Evolutionary conservation across 2,113 vertebrate genomes (phyloP).

Genomic region (Catharus minimus): DNA sequence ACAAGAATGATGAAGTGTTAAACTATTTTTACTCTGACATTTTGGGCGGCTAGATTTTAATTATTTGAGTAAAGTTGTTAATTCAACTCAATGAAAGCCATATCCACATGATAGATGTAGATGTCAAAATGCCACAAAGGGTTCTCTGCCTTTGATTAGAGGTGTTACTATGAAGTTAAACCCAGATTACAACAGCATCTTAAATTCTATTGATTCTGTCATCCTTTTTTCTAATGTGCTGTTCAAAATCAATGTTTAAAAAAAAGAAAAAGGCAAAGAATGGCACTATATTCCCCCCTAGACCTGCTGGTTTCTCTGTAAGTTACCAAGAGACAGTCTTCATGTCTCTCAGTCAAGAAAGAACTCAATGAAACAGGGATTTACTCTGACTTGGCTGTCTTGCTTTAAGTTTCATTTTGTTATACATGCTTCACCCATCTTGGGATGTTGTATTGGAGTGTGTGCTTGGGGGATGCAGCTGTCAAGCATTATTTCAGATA

Average conservation of each 20-base stretch:
- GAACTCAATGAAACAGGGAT: conserved; percentile 36
- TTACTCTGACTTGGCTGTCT: conserved; percentile 38
- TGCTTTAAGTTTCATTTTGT: conserved; percentile 59
- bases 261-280: background rate
- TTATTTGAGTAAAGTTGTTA: conserved; percentile 64
- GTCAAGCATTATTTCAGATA: conserved; percentile 58
- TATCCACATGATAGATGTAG: conserved; percentile 53
- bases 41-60: conserved; percentile 57
- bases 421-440: conserved; percentile 35
- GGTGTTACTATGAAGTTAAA: conserved; percentile 59
- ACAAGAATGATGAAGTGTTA: conserved; percentile 57
- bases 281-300: background rate
- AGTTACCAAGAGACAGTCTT: conserved; percentile 25
- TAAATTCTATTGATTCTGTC: conserved; percentile 70
- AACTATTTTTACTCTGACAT: conserved; percentile 44
- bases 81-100: conserved; percentile 52
- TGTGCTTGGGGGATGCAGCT: conserved; percentile 55
- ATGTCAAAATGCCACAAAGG: conserved; percentile 58
- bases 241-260: conserved; percentile 47
- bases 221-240: conserved; percentile 50
- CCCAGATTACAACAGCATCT: conserved; percentile 67
- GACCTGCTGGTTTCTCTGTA: conserved; percentile 30
- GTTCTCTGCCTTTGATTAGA: conserved; percentile 66
- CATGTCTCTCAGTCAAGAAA: conserved; percentile 22
- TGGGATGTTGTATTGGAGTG: conserved; percentile 1